Evolutionary conservation across 2,888 invertebrate species (phyloP).

Genomic region (Morinoia aosen): DNA sequence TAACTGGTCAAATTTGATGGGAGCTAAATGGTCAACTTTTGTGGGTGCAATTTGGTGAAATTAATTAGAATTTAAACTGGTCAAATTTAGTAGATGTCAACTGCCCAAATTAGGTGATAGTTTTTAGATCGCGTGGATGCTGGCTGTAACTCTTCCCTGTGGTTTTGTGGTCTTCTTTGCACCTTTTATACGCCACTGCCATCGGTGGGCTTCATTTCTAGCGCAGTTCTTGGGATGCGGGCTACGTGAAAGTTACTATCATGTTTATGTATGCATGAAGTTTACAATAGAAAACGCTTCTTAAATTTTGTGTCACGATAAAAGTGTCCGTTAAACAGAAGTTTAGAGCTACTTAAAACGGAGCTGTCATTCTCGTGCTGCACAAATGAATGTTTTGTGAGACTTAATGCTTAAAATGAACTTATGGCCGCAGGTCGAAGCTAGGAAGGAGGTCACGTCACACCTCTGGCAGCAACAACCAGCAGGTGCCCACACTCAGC

Average conservation of each 20-base stretch:
- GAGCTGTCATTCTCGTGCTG: neutral
- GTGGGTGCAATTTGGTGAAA: neutral
- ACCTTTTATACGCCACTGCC: no score
- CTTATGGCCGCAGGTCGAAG: conserved; percentile 60
- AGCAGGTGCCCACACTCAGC: conserved; percentile 61
- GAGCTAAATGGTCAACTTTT: no score
- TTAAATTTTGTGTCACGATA: neutral
- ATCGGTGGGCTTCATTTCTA: no score
- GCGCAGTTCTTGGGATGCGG: no score
- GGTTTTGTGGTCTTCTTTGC: no score
- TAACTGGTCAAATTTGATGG: neutral
- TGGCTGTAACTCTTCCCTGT: neutral
- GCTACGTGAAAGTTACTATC: no score
- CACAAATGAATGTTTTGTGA: neutral
- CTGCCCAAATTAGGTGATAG: neutral
- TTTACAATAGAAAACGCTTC: no score
- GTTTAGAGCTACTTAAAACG: no score
- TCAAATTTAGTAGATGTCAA: neutral
- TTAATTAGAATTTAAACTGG: no score
- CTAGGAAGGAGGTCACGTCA: conserved; percentile 65
- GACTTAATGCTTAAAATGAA: neutral
- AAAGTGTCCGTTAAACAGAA: neutral
- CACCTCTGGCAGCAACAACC: conserved; percentile 65
- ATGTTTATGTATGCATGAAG: no score
- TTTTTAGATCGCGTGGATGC: neutral